phyloP scores from a whole-genome alignment of 92 coral and sea anemone species.

The Parazoanthus swiftii region DNA sequence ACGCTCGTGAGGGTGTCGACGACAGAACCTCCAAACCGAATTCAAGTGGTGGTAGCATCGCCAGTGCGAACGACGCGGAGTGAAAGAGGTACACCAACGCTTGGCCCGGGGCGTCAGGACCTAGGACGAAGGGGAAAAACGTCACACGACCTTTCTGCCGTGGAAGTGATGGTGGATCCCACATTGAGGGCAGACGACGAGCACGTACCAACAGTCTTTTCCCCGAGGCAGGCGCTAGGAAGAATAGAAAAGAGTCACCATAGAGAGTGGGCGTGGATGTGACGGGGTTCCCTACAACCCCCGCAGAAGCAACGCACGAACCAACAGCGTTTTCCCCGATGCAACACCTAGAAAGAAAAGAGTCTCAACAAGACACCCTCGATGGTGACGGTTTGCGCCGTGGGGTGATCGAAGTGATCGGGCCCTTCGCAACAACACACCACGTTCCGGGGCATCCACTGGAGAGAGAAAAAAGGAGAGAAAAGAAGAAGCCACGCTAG shows the following conservation, averaged over 20 bases:
- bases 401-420: background rate
- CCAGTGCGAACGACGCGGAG: too few species aligned
- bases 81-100: background rate
- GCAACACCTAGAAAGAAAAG: constrained; percentile 10
- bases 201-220: constrained; percentile 5
- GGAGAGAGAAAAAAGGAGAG: constrained; percentile 1
- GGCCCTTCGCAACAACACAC: constrained; percentile 3
- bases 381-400: background rate
- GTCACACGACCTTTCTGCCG: too few species aligned
- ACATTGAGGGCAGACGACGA: constrained; percentile 10
- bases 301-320: background rate
- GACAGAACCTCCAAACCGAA: background rate
- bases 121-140: too few species aligned
- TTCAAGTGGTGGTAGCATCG: background rate
- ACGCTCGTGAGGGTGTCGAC: background rate
- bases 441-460: background rate
- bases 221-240: constrained; percentile 1
- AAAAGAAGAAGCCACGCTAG: background rate
- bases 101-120: background rate
- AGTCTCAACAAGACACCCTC: constrained; percentile 1
- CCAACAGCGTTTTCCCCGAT: constrained; percentile 9
- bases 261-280: background rate
- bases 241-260: constrained; percentile 12
- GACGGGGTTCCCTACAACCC: background rate
- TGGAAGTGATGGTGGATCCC: background rate